phyloP scores from a whole-genome alignment of 2,888 invertebrate genomes.

The Metellina segmentata region DNA sequence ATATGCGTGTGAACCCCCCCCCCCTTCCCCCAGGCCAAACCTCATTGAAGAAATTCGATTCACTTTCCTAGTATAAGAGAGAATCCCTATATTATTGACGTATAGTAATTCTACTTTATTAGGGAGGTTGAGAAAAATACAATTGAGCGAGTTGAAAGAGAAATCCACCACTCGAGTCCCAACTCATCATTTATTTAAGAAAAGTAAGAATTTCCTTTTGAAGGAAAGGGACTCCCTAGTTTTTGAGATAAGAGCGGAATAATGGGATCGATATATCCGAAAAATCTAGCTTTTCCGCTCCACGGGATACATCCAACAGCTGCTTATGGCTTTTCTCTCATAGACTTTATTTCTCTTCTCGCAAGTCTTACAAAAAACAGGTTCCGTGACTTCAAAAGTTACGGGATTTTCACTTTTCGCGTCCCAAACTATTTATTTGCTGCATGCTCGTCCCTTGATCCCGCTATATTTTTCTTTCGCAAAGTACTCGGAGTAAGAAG shows the following conservation, averaged over 20 bases:
- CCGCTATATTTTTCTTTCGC: background rate
- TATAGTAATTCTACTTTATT: too few relatives aligned
- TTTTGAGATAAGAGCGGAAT: slow-evolving; percentile 1
- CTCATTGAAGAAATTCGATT: too few relatives aligned
- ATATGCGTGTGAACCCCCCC: too few relatives aligned
- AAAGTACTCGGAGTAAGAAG: background rate
- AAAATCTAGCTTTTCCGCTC: slow-evolving; percentile 31
- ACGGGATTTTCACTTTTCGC: slow-evolving; percentile 15
- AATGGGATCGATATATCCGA: slow-evolving; percentile 46
- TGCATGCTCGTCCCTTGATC: background rate
- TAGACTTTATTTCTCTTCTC: slow-evolving; percentile 17
- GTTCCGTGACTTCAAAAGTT: slow-evolving; percentile 6
- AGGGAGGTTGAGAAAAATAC: too few relatives aligned
- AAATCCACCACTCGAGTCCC: background rate
- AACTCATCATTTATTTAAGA: background rate
- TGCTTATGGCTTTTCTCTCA: slow-evolving; percentile 37
- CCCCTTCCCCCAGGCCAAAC: too few relatives aligned
- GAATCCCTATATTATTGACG: too few relatives aligned
- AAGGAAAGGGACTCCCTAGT: background rate
- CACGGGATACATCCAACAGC: slow-evolving; percentile 30
- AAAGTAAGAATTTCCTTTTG: background rate
- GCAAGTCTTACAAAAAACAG: slow-evolving; percentile 36
- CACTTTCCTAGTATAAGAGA: too few relatives aligned
- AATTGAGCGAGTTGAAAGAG: background rate
- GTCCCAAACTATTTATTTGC: slow-evolving; percentile 33